Conservation (phyloP, 2,797 vertebrate species). For the Aulostomus chinensis region DNA sequence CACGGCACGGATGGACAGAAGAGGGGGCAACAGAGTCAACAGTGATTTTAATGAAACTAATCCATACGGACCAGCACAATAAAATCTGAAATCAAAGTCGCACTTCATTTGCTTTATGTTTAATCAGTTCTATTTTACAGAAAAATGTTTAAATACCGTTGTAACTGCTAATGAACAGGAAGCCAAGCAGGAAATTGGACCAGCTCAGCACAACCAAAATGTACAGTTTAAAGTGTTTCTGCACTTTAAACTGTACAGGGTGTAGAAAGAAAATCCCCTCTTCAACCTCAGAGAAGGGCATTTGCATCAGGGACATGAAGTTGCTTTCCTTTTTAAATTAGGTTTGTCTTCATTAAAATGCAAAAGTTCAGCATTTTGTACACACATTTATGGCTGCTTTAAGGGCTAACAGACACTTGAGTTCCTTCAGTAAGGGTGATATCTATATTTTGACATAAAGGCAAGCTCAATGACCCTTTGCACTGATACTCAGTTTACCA, state of each 20-base stretch:
- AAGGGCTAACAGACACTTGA: too few relatives aligned
- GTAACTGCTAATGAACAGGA: conserved; percentile 46
- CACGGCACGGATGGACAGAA: neutral
- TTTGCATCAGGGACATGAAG: neutral
- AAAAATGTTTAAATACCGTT: conserved; percentile 29
- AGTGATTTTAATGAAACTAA: too few relatives aligned
- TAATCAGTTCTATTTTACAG: conserved; percentile 28
- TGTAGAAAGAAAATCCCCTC: conserved; percentile 8
- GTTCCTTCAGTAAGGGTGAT: too few relatives aligned
- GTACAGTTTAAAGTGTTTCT: conserved; percentile 12
- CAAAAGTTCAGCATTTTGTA: neutral
- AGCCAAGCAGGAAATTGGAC: conserved; percentile 53
- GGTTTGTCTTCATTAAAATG: neutral
- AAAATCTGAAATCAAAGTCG: conserved; percentile 15
- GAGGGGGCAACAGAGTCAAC: too few relatives aligned
- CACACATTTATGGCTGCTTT: neutral
- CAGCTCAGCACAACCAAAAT: conserved; percentile 49
- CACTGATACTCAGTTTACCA: too few relatives aligned
- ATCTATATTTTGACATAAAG: too few relatives aligned
- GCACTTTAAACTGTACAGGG: too few relatives aligned
- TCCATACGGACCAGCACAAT: neutral
- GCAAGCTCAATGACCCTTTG: too few relatives aligned
- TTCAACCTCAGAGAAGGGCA: neutral
- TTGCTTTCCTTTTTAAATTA: neutral
- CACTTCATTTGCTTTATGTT: conserved; percentile 30